Base-by-base conservation (phyloP, 1,140 invertebrate species). In the Euura lappo region DNA sequence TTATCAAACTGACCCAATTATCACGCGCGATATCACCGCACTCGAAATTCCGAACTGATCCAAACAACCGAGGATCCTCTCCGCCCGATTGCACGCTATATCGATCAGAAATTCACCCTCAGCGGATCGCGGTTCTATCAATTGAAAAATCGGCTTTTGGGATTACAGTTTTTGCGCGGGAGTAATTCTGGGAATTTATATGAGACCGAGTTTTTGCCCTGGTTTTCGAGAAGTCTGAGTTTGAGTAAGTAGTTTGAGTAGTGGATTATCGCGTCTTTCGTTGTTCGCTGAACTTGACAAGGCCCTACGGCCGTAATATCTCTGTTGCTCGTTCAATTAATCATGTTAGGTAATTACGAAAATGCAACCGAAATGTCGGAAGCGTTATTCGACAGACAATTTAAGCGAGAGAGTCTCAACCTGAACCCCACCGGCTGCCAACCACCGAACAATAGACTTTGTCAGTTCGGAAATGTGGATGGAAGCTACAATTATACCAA, bases 1-100 rank as follows among this genome's bases (percentile, higher is more conserved):
- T 82, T 79, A 82, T 80, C 80, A 82, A 79, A 79, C 75, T 75
- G 77, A 73, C 72, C 76, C 72, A 78, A 82, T 83, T 82, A 80
- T 83, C 77, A 71, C 72, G 71, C 72, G 77, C 13, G 79, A 78
- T 80, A 60, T 60, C 51, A 60, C 51, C 51, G 10, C 51, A 60
- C 10, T 60, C 51, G 51, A 60, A 60, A 60, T 60, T 60, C 51
- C 51, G 5, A 4, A 51, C 51, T 8, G 51, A 11, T 60, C 51
- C 3, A 60, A 8, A 3, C 51, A 11, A 11, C 8, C 51, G 8
- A 60, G 13, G 13, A 60, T 60, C 51, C 10, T n/a, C 51, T n/a
- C 51, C 51, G 3, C 3, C 51, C 10, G 3, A 8, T 6, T 60
- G 51, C 13, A 8, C 51, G 8, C 13, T 60, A 60, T 60, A 60